Base-by-base conservation (phyloP, 2,113 vertebrate species). In the Leiothrix lutea region DNA sequence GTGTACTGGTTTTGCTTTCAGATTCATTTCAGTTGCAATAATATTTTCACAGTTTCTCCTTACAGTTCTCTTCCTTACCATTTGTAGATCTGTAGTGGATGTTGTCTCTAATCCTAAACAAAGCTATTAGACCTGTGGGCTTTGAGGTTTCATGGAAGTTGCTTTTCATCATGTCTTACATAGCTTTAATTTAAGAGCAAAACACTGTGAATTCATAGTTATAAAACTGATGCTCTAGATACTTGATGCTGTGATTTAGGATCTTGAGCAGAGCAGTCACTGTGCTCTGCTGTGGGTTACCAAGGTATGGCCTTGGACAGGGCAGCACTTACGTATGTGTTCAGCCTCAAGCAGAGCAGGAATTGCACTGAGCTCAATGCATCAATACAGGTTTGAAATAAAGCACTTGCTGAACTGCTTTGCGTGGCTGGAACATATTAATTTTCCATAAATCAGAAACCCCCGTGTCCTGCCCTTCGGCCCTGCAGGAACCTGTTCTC, bases 31-130 rank as follows among this genome's bases (percentile, higher is more conserved):
- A 56, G 61, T 75, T 75, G 67, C 74, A 93, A 73, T 86, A 93
- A 85, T 87, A 86, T 90, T 94, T 94, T 82, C 73, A 82, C 89
- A 70, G 78, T 95, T 94, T 83, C 42, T 73, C 79, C 73, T 89
- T 62, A 48, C 48, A 60, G 16, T 75, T 69, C 45, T 65, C 35
- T 10, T 38, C 58, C 40, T 84, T 19, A n/a, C 29, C 23, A 51
- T 92, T 70, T 86, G 58, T 80, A 58, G 84, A 38, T 53, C 29
- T 75, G 45, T 42, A 64, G 54, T 42, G 66, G 73, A 54, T 88
- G 74, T 38, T 95, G 53, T 77, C 64, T 85, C 62, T 93, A 90
- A 95, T 93, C 74, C 62, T 88, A 61, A 95, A 83, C 81, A 94
- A 94, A 94, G 71, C 85, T 83, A 47, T 91, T 40, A 66, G 89